Evolutionary conservation across 2,888 invertebrate species (phyloP).

Genomic region (Poecilus cupreus): DNA sequence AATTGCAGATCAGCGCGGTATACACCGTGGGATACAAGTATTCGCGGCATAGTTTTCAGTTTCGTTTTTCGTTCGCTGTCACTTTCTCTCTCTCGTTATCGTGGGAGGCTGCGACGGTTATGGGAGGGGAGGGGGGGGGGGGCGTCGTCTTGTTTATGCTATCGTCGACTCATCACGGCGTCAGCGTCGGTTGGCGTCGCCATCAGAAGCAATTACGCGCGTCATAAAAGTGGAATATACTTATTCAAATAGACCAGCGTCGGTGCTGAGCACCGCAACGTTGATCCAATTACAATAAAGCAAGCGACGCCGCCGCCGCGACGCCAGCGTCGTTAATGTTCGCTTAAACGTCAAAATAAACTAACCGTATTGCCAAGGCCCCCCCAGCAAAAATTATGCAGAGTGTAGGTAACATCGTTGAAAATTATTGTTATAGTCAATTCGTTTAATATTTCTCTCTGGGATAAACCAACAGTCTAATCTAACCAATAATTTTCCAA

Average conservation of each 20-base stretch:
- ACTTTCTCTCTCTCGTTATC: neutral
- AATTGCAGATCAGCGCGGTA: too few relatives aligned
- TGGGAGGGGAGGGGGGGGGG: neutral
- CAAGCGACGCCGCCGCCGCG: neutral
- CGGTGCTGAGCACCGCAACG: constrained; percentile 40
- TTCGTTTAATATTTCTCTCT: neutral
- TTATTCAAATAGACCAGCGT: constrained; percentile 57
- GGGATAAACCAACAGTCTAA: neutral
- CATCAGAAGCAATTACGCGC: constrained; percentile 57
- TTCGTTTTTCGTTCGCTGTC: neutral
- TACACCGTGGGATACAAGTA: too few relatives aligned
- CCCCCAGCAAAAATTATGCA: neutral
- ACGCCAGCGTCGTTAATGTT: neutral
- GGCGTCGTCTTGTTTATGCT: constrained; percentile 53
- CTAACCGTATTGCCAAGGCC: neutral
- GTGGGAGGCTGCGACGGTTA: neutral
- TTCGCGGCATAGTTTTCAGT: too few relatives aligned
- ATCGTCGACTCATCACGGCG: constrained; percentile 53
- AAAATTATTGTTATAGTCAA: too few relatives aligned
- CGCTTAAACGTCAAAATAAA: constrained; percentile 26
- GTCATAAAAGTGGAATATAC: constrained; percentile 59
- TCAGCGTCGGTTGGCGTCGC: constrained; percentile 25
- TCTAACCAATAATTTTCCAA: too few relatives aligned
- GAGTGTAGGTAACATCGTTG: too few relatives aligned
- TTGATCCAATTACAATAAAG: constrained; percentile 57